Percentiles rank a stretch among this genome's conserved stretches.
These are phyloP conservation scores for Mylabris sibirica DNA, from an alignment of 2,888 invertebrate species.

Conservation along the genomic window DNA sequence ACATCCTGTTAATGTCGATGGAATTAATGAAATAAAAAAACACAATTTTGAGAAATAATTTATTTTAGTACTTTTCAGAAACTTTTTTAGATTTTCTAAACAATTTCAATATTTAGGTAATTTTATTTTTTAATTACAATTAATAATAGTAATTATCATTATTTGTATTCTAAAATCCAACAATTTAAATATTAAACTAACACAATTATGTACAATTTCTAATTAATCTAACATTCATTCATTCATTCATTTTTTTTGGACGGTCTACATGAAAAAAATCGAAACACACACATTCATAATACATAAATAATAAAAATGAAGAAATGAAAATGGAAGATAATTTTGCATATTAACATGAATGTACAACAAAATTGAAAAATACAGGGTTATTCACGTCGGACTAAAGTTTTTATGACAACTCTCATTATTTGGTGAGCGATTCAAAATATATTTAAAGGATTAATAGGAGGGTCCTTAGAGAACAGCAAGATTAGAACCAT, in stretches of 20 bases:
- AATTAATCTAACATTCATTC: neutral
- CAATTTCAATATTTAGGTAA: slow-evolving; percentile 4
- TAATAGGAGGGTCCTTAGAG: too few species aligned
- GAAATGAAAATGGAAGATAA: neutral
- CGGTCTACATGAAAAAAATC: slow-evolving; percentile 1
- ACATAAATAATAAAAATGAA: neutral
- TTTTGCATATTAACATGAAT: neutral
- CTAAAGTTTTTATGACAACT: too few species aligned
- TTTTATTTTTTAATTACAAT: neutral
- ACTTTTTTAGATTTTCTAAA: neutral
- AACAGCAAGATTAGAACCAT: too few species aligned
- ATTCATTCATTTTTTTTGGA: neutral
- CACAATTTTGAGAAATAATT: neutral
- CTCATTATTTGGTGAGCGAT: too few species aligned
- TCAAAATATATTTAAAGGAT: too few species aligned
- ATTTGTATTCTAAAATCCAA: slow-evolving; percentile 4
- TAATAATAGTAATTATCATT: slow-evolving; percentile 1
- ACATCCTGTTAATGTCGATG: too few species aligned
- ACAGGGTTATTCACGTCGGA: too few species aligned
- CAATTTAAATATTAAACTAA: neutral
- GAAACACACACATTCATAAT: neutral
- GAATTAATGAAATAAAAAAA: neutral
- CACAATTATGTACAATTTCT: slow-evolving; percentile 1
- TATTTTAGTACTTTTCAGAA: neutral
- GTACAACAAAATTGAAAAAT: too few species aligned